phyloP scores from a whole-genome alignment of 2,113 vertebrate species.

The Hippolais icterina region DNA sequence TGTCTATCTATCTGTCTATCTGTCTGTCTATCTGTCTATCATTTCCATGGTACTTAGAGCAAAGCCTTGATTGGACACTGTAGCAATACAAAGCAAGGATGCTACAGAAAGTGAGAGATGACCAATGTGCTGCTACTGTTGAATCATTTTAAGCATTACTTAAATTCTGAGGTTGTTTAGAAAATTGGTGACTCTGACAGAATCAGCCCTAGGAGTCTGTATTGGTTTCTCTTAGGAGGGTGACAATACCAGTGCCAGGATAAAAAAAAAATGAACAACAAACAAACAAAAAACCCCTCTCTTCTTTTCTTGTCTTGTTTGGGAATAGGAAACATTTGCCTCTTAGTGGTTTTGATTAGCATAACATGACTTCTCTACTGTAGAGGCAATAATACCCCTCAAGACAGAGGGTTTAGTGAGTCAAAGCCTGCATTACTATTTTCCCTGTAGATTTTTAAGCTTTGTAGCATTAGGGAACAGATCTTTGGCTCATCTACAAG shows the following conservation, averaged over 20 bases:
- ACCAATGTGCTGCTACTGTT: background rate
- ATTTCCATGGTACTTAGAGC: background rate
- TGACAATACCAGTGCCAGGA: background rate
- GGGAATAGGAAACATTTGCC: background rate
- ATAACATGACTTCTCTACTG: background rate
- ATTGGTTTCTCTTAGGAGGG: background rate
- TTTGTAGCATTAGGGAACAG: background rate
- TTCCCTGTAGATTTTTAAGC: background rate
- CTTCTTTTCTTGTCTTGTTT: background rate
- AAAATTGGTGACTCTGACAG: background rate
- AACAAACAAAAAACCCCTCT: background rate
- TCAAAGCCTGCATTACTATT: background rate
- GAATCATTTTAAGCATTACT: background rate
- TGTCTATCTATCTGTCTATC: background rate
- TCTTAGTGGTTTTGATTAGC: background rate
- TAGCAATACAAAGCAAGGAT: background rate
- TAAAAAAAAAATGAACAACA: background rate
- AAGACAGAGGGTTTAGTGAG: background rate
- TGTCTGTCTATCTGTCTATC: background rate
- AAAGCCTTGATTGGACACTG: background rate
- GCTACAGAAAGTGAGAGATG: background rate
- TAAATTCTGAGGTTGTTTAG: background rate
- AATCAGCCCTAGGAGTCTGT: background rate
- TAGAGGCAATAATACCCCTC: background rate
- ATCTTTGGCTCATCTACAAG: background rate